A percentile compares a stretch with the other conserved stretches of the same genome.
These are phyloP conservation scores for Icerya purchasi DNA, from an alignment of 2,888 invertebrate genomes.

Conservation along the genomic window DNA sequence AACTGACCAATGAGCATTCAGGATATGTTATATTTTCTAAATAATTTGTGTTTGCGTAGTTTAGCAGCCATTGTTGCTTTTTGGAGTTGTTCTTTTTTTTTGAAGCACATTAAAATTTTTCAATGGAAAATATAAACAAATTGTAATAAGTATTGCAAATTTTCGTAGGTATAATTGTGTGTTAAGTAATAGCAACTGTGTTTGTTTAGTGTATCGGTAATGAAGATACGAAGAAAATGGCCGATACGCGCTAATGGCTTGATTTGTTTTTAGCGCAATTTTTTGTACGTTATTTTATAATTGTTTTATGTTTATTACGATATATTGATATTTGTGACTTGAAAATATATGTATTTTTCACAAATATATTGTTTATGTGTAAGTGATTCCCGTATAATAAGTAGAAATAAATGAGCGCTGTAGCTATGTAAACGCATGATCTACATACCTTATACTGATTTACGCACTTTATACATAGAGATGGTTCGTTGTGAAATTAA, in stretches of 20 bases:
- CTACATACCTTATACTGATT: too few species aligned
- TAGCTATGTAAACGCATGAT: too few species aligned
- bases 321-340: not conserved
- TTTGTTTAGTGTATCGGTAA: too few species aligned
- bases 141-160: not conserved
- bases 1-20: slow-evolving; percentile 7
- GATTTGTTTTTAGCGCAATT: not conserved
- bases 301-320: not conserved
- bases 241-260: not conserved
- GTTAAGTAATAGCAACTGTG: too few species aligned
- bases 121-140: not conserved
- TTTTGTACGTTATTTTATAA: not conserved
- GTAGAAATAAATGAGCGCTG: too few species aligned
- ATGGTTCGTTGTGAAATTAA: too few species aligned
- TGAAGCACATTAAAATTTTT: not conserved
- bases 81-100: not conserved
- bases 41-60: slow-evolving; percentile 12
- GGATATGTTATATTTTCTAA: slow-evolving; percentile 9
- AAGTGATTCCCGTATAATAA: too few species aligned
- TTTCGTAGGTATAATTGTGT: too few species aligned
- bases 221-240: too few species aligned
- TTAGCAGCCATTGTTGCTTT: slow-evolving; percentile 12
- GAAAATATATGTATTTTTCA: not conserved
- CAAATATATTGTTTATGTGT: too few species aligned
- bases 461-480: too few species aligned